Evolutionary conservation across 2,888 invertebrate species (phyloP).

Genomic region (Tolmerus cingulatus): DNA sequence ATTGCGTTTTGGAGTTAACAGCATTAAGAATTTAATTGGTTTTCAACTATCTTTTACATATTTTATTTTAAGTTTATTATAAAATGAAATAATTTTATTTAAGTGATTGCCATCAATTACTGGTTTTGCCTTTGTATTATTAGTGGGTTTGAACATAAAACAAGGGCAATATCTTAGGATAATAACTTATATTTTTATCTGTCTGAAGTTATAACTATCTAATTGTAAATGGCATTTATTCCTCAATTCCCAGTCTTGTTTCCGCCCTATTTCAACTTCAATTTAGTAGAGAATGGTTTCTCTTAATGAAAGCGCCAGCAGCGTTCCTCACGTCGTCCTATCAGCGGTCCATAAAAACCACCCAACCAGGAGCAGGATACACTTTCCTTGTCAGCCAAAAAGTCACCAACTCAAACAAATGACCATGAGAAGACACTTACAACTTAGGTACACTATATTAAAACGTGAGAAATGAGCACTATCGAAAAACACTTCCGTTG

Average conservation of each 20-base stretch:
- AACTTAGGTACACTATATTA: background rate
- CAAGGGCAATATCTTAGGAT: no score
- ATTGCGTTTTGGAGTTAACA: no score
- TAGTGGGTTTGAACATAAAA: no score
- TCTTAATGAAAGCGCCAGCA: background rate
- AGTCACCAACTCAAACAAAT: background rate
- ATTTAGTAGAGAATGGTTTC: background rate
- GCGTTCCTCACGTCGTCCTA: background rate
- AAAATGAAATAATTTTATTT: no score
- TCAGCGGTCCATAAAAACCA: background rate
- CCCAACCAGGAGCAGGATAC: background rate
- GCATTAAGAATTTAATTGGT: no score
- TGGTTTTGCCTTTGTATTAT: no score
- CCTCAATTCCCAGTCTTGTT: background rate
- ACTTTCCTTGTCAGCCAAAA: background rate
- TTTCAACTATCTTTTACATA: no score
- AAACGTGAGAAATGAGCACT: background rate
- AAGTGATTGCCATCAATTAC: no score
- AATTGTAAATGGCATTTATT: background rate
- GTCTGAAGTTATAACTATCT: background rate
- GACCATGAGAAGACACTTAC: background rate
- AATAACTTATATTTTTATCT: no score
- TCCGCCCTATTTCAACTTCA: background rate
- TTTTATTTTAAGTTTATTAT: no score
- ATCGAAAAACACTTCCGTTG: background rate